Base-by-base conservation (phyloP, 1,140 invertebrate species). In the Maconellicoccus hirsutus region DNA sequence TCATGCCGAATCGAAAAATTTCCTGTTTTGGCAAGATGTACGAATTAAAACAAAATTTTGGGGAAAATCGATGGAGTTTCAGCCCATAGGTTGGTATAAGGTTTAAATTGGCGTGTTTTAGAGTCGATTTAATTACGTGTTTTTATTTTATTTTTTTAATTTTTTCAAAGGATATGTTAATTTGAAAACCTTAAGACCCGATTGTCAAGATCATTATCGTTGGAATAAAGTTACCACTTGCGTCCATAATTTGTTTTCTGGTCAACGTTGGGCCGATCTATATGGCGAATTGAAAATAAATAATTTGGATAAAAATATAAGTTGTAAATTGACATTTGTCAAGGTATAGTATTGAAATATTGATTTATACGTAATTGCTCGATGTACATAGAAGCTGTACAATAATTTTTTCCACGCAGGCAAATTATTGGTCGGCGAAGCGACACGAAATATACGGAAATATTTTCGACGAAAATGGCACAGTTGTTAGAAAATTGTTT, bases 211-310 rank as follows among this genome's bases (percentile, higher is more conserved):
- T 76, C 83, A 87, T 75, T 93, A 92, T 76, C 83, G 82, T 39
- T 93, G 90, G 89, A 93, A 92, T 78, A 93, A 94, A 82, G 89
- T 92, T 21, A 93, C 91, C 23, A 91, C 91, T 1, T 93, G 91
- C 80, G 89, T 93, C 1, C 91, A 93, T 78, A 93, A 92, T 78
- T 78, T 93, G 73, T 90, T 93, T 78, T 86, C 88, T 52, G 88
- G 88, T 3, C 87, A 91, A 77, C 80, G 91, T 39, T 93, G 89
- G 88, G 90, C 92, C 42, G 91, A 93, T 79, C 88, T 92, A 78
- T 93, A 92, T 78, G 91, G 91, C 1, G 90, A 93, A 78, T 84
- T 92, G 79, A 84, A 84, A 74, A 89, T 93, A 71, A 83, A 81
- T 1, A 79, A 73, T 71, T 70, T 71, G 61, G 72, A 75, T 69